Base-by-base conservation (phyloP, 2,888 invertebrate species). In the Acleris cristana region DNA sequence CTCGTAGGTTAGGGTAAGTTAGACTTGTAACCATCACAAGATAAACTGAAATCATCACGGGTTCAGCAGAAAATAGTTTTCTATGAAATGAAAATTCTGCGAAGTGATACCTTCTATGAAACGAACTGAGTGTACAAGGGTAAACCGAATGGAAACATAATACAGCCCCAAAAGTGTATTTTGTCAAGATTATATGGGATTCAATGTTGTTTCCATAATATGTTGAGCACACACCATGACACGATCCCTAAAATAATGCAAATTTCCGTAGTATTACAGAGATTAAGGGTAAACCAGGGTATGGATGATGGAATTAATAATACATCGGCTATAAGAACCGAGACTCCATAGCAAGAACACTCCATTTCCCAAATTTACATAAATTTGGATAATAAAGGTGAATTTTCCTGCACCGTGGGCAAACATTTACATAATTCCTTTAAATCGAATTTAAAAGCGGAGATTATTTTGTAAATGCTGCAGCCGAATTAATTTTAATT, bases 361-460 rank as follows among this genome's bases (percentile, higher is more conserved):
- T 66, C 61, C 61, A 66, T 66, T 66, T 61, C 44, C n/a, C n/a
- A 30, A 61, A 61, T 61, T 66, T 26, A 49, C 65, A 61, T 66
- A 61, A 66, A 66, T 66, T 66, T 66, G 65, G 48, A 65, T 65
- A 65, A 65, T 65, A 60, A 65, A 65, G 59, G 65, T 65, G 40
- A 54, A 67, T 63, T 54, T 66, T 44, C 58, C 62, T 58, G 67
- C 53, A 54, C 19, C 58, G 57, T 58, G 58, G 67, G 57, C 53
- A 57, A 58, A 53, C 48, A 62, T 63, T 67, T 67, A 53, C 63
- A 63, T 67, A 63, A 67, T 63, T 58, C 58, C 34, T 48, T 63
- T 63, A 54, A 67, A 63, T 67, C 63, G 67, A 67, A 67, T 67
- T 58, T 53, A 63, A 58, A 63, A 67, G 53, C 62, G 34, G 26